These are phyloP conservation scores for Enteromius treurensis DNA, from an alignment of 2,797 vertebrate genomes.

Conservation along the genomic window DNA sequence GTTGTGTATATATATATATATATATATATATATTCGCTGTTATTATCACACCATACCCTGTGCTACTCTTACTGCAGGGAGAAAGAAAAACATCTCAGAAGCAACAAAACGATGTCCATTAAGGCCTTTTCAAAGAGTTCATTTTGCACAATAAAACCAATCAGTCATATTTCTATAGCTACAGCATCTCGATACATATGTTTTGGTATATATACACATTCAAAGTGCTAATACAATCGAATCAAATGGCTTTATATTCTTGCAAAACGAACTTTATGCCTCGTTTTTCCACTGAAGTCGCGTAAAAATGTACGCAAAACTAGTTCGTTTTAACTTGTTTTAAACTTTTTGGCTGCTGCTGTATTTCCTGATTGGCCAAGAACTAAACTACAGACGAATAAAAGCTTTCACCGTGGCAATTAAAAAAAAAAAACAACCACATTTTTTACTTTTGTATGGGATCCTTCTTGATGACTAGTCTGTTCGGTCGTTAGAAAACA, in stretches of 20 bases:
- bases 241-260: slow-evolving; percentile 42
- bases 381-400: background rate
- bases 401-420: background rate
- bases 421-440: background rate
- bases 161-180: slow-evolving; percentile 50
- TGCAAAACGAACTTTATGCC: background rate
- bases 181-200: slow-evolving; percentile 29
- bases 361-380: slow-evolving; percentile 14
- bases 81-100: background rate
- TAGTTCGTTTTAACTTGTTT: background rate
- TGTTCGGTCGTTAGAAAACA: background rate
- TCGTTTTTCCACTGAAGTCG: background rate
- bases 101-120: background rate
- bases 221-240: slow-evolving; percentile 42
- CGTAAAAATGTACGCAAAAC: too few species aligned
- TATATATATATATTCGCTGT: background rate
- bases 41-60: background rate
- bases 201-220: slow-evolving; percentile 43
- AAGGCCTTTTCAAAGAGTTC: slow-evolving; percentile 14
- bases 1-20: background rate
- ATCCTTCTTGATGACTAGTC: background rate
- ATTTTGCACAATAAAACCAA: background rate
- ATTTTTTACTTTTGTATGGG: background rate
- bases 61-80: slow-evolving; percentile 1
- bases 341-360: slow-evolving; percentile 13